Evolutionary conservation across 2,797 vertebrate genomes (phyloP).

Genomic region (Hippoglossus hippoglossus): DNA sequence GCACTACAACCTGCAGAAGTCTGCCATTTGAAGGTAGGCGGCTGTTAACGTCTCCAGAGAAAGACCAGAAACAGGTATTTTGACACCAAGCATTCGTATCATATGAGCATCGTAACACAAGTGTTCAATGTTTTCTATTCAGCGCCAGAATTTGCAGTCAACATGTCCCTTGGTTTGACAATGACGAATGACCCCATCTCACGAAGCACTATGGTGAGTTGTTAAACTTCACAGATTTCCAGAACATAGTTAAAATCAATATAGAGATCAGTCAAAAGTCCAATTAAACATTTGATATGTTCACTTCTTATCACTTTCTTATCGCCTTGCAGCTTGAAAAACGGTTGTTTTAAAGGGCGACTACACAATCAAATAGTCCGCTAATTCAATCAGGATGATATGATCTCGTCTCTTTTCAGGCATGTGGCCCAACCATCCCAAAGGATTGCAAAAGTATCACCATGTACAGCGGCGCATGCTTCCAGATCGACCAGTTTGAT

Average conservation of each 20-base stretch:
- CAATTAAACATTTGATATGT: not conserved
- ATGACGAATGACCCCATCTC: conserved; percentile 56
- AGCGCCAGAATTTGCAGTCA: conserved; percentile 71
- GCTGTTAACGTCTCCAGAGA: not conserved
- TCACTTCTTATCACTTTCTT: not conserved
- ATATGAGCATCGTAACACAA: not conserved
- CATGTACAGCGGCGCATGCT: conserved; percentile 75
- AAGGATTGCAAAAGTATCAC: conserved; percentile 75
- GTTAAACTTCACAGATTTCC: not conserved
- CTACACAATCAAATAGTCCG: too few species aligned
- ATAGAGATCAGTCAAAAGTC: not conserved
- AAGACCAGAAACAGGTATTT: not conserved
- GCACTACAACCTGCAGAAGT: conserved; percentile 33
- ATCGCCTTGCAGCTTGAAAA: not conserved
- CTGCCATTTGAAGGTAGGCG: conserved; percentile 21
- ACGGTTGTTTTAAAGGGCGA: not conserved
- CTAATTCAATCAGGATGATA: not conserved
- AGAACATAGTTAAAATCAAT: not conserved
- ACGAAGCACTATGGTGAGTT: conserved; percentile 62
- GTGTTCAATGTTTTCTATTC: conserved; percentile 33
- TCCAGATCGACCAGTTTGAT: not conserved
- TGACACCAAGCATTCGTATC: not conserved
- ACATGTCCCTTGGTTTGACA: conserved; percentile 81
- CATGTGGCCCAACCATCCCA: conserved; percentile 81
- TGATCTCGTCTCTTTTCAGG: conserved; percentile 49